A percentile compares a stretch with the other conserved stretches of the same genome.
Evolutionary conservation across 2,113 vertebrate species (phyloP).

Genomic region (Sapayoa aenigma): DNA sequence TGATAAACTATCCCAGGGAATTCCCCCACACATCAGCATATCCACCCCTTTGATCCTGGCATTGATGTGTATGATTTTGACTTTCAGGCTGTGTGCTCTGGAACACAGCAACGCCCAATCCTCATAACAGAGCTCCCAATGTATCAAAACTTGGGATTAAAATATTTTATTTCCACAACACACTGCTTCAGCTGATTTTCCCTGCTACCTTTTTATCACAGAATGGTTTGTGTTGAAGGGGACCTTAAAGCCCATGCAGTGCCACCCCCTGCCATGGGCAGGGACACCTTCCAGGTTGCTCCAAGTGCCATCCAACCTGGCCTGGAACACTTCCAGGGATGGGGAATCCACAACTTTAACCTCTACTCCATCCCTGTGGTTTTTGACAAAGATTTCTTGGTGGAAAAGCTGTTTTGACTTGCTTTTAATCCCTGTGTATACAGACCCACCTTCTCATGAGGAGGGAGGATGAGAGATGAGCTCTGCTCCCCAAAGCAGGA

Average conservation of each 20-base stretch:
- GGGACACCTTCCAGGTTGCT: background rate
- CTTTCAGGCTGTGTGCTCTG: background rate
- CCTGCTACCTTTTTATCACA: background rate
- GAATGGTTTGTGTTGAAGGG: background rate
- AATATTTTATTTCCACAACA: background rate
- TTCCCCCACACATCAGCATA: background rate
- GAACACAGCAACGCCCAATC: background rate
- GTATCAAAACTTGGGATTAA: background rate
- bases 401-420: background rate
- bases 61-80: rapidly evolving
- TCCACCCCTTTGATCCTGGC: background rate
- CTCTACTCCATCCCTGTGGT: background rate
- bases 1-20: background rate
- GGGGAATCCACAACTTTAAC: background rate
- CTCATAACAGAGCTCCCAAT: background rate
- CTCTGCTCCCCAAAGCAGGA: background rate
- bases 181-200: background rate
- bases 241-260: background rate
- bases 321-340: background rate
- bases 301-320: background rate
- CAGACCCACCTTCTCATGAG: background rate
- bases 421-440: background rate
- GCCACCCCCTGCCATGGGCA: background rate
- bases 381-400: background rate
- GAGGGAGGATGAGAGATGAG: rapidly evolving